phyloP scores from a whole-genome alignment of 1,140 invertebrate species.

The Oryctes rhinoceros region DNA sequence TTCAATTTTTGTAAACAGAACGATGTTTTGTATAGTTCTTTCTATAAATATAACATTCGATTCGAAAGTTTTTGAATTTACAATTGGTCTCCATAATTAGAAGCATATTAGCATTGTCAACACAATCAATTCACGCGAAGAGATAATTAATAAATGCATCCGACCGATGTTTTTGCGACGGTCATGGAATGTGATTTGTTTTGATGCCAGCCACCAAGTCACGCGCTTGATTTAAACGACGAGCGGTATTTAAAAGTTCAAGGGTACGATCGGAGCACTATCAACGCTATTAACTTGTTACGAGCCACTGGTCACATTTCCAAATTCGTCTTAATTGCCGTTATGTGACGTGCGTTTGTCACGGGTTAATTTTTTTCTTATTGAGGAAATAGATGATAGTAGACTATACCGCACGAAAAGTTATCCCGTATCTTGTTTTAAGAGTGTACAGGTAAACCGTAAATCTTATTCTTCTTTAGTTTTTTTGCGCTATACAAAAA shows the following conservation, averaged over 20 bases:
- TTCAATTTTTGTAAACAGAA: too few relatives aligned
- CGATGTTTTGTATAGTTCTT: too few relatives aligned
- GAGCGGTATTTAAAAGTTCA: conserved; percentile 26
- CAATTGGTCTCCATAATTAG: not conserved
- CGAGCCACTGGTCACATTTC: conserved; percentile 24
- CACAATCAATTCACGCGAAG: not conserved
- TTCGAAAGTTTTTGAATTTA: too few relatives aligned
- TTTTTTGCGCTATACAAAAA: too few relatives aligned
- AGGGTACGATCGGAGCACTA: conserved; percentile 9
- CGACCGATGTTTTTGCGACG: not conserved
- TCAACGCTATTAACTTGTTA: conserved; percentile 22
- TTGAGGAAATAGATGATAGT: not conserved
- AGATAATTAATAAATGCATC: not conserved
- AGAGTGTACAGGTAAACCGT: too few relatives aligned
- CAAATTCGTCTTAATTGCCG: conserved; percentile 15
- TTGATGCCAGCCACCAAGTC: conserved; percentile 1
- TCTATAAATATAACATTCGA: too few relatives aligned
- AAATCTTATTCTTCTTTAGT: too few relatives aligned
- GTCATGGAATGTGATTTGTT: conserved; percentile 17
- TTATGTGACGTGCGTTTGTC: not conserved
- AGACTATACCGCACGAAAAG: not conserved
- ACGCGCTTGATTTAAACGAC: not conserved
- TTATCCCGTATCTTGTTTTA: too few relatives aligned
- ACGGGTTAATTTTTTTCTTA: not conserved
- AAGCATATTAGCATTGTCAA: not conserved